Percentiles rank a stretch among this genome's conserved stretches.
These are phyloP conservation scores for Buphagus erythrorhynchus DNA, from an alignment of 2,797 vertebrate species.

Conservation along the genomic window DNA sequence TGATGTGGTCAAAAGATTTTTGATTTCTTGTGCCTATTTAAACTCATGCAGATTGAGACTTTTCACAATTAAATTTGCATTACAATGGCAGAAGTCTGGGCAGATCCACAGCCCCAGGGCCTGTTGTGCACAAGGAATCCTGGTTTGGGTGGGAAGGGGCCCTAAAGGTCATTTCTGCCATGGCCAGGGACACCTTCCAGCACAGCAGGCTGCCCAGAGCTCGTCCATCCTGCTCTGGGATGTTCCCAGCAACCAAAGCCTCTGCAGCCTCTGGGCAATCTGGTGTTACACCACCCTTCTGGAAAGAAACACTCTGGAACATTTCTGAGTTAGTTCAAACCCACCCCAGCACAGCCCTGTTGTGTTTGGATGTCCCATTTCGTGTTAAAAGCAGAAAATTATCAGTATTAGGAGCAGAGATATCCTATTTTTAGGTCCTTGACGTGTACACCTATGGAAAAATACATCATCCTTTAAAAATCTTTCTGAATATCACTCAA, in stretches of 20 bases:
- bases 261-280: neutral
- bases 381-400: neutral
- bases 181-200: neutral
- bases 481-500: neutral
- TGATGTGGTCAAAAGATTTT: neutral
- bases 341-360: neutral
- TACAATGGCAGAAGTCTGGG: neutral
- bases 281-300: fast-evolving
- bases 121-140: neutral
- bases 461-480: neutral
- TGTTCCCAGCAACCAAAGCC: neutral
- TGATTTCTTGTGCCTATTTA: neutral
- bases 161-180: neutral
- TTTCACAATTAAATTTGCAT: neutral
- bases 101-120: neutral
- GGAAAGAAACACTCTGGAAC: neutral
- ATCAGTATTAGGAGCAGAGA: neutral
- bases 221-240: fast-evolving
- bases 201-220: neutral
- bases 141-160: neutral
- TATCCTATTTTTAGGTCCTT: neutral
- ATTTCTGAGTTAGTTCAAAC: neutral
- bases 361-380: neutral
- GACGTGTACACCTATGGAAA: neutral
- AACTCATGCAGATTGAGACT: neutral